These are phyloP conservation scores for Uloborus diversus DNA, from an alignment of 1,140 invertebrate genomes.

Conservation along the genomic window DNA sequence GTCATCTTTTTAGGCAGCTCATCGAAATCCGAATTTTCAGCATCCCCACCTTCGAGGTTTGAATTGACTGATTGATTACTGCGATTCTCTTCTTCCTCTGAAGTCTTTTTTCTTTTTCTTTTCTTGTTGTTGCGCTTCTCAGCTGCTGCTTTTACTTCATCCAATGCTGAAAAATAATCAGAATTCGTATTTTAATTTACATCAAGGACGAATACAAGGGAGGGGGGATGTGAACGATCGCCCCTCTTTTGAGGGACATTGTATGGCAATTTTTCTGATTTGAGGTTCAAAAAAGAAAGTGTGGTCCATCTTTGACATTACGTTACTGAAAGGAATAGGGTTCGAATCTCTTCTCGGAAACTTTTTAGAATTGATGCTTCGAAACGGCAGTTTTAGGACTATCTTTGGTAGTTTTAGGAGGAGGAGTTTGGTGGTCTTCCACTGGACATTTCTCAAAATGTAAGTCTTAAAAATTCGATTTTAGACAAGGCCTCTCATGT, in stretches of 20 bases:
- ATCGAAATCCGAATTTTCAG: background rate
- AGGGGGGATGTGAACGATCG: background rate
- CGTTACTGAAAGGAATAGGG: background rate
- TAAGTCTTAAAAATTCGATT: too few relatives aligned
- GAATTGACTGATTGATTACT: background rate
- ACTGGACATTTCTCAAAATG: too few relatives aligned
- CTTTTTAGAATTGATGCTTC: too few relatives aligned
- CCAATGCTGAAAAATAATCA: conserved; percentile 1
- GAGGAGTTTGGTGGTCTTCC: too few relatives aligned
- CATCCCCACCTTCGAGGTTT: background rate
- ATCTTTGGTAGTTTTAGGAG: too few relatives aligned
- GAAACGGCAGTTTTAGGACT: too few relatives aligned
- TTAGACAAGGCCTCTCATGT: too few relatives aligned
- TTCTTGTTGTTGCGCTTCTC: conserved; percentile 10
- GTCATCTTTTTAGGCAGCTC: background rate
- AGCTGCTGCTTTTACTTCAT: background rate
- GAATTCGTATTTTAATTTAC: too few relatives aligned
- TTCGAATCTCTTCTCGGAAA: too few relatives aligned
- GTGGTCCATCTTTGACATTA: background rate
- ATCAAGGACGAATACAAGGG: too few relatives aligned
- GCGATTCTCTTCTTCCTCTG: background rate
- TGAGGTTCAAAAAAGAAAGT: background rate
- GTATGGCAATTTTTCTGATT: background rate
- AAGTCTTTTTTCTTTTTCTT: background rate
- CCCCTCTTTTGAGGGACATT: background rate